These are phyloP conservation scores for Uropetala carovei DNA, from an alignment of 2,888 invertebrate species.

Conservation along the genomic window DNA sequence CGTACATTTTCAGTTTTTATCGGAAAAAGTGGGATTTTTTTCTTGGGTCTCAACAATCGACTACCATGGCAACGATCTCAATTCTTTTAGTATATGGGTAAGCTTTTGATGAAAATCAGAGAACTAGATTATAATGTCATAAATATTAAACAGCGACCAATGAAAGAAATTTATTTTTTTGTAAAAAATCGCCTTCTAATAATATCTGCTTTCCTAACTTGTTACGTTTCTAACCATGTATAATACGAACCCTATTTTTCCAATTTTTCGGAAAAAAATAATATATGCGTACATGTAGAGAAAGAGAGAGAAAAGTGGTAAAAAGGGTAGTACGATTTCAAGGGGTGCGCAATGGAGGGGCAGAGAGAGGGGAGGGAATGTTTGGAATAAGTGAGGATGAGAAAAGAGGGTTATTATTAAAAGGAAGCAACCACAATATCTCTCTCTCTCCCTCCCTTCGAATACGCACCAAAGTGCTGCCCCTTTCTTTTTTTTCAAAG, in stretches of 20 bases:
- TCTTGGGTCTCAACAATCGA: no score
- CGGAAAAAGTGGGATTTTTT: no score
- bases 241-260: neutral
- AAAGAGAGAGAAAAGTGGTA: neutral
- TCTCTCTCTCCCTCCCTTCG: conserved; percentile 13
- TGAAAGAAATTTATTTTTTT: no score
- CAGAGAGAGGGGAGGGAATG: neutral
- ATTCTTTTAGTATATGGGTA: no score
- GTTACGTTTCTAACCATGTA: no score
- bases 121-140: no score
- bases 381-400: neutral
- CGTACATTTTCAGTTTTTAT: no score
- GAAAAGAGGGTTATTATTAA: conserved; percentile 23
- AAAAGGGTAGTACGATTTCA: neutral
- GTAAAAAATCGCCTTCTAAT: no score
- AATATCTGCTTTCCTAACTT: no score
- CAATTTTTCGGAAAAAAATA: neutral
- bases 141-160: no score
- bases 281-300: neutral
- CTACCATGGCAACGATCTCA: no score
- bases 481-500: neutral
- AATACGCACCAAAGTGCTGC: neutral
- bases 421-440: conserved; percentile 19
- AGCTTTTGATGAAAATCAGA: no score
- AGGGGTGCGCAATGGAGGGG: neutral